Conservation (phyloP, 2,797 vertebrate genomes). For the Chaunax sp. region DNA sequence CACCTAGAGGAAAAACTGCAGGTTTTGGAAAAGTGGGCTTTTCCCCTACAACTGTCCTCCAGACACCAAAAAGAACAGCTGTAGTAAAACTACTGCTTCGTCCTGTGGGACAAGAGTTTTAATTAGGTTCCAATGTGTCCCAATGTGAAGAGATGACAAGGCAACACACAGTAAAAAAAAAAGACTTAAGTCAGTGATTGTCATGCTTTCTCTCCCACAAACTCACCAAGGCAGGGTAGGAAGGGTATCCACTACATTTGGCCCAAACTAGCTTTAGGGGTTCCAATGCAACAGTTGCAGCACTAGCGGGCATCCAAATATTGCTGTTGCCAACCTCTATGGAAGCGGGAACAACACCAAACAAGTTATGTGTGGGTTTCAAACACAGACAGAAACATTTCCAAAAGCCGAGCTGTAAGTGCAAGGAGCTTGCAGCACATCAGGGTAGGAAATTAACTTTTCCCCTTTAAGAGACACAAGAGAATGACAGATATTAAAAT, state of each 20-base stretch:
- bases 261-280: slow-evolving; percentile 99
- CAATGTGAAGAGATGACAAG: slow-evolving; percentile 27
- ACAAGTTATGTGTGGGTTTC: slow-evolving; percentile 73
- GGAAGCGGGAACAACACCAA: slow-evolving; percentile 79
- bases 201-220: slow-evolving; percentile 68
- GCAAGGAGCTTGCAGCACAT: slow-evolving; percentile 21
- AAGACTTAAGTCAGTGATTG: slow-evolving; percentile 41
- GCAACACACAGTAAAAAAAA: slow-evolving; percentile 23
- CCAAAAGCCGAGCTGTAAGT: slow-evolving; percentile 50
- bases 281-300: slow-evolving; percentile 93
- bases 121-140: slow-evolving; percentile 23
- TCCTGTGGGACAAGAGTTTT: slow-evolving; percentile 5
- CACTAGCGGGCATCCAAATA: slow-evolving; percentile 96
- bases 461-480: neutral
- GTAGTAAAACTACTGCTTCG: slow-evolving; percentile 1
- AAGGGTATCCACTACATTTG: slow-evolving; percentile 99
- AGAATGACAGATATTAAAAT: slow-evolving; percentile 51
- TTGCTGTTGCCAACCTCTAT: slow-evolving; percentile 96
- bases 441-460: slow-evolving; percentile 47
- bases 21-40: slow-evolving; percentile 1
- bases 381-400: slow-evolving; percentile 45
- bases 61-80: slow-evolving; percentile 16
- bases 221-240: slow-evolving; percentile 99
- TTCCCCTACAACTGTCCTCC: neutral
- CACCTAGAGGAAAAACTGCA: slow-evolving; percentile 63